Conservation (phyloP, 2,888 invertebrate genomes). For the Crossocerus cetratus region DNA sequence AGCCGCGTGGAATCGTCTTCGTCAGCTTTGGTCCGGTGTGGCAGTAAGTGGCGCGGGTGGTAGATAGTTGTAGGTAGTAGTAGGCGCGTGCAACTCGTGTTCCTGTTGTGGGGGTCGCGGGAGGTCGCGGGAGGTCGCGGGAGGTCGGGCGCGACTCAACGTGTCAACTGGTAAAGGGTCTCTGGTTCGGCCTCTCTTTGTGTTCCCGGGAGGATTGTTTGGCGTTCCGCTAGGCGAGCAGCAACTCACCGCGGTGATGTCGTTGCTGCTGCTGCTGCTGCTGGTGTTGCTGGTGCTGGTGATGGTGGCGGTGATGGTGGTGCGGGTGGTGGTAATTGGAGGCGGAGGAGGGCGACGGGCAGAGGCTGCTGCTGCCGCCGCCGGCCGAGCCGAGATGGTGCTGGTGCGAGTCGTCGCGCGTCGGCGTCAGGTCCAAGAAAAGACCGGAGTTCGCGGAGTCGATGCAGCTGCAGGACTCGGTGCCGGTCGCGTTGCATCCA, state of each 20-base stretch:
- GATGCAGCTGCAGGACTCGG: conserved; percentile 66
- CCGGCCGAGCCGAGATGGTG: conserved; percentile 39
- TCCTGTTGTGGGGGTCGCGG: conserved; percentile 11
- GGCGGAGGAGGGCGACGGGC: conserved; percentile 67
- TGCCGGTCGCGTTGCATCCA: conserved; percentile 68
- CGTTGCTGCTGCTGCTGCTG: conserved; percentile 78
- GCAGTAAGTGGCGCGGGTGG: background rate
- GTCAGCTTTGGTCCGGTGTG: conserved; percentile 44
- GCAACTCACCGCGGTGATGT: conserved; percentile 77
- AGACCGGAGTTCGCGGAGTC: conserved; percentile 69
- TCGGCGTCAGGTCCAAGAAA: conserved; percentile 69
- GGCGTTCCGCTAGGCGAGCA: conserved; percentile 79
- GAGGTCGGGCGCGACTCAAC: conserved; percentile 35
- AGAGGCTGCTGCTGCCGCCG: conserved; percentile 56
- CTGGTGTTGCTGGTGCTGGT: conserved; percentile 76
- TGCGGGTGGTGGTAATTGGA: conserved; percentile 50
- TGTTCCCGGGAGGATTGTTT: conserved; percentile 29
- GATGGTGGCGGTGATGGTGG: conserved; percentile 69
- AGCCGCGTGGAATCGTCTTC: conserved; percentile 43
- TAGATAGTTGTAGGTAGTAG: too few species aligned
- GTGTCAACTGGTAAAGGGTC: conserved; percentile 13
- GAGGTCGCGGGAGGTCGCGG: conserved; percentile 22
- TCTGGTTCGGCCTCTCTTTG: conserved; percentile 26
- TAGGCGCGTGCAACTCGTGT: conserved; percentile 8
- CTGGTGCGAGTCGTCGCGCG: conserved; percentile 62